Base-by-base conservation (phyloP, 64 coral and sea anemone genomes). In the Dendronephthya gigantea region DNA sequence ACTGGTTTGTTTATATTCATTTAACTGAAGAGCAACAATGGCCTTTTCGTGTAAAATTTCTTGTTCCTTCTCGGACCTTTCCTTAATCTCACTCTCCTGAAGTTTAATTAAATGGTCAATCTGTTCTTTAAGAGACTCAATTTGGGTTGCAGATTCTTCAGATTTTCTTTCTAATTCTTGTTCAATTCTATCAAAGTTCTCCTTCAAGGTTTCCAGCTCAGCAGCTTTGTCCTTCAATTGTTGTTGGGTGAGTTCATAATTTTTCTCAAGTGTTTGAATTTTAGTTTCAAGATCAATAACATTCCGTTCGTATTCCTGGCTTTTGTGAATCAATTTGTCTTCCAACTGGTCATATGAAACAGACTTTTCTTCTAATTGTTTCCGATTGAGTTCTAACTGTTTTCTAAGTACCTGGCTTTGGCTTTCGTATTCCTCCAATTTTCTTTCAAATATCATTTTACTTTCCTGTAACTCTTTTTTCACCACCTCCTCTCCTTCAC, bases 1-100 rank as follows among this genome's bases (percentile, higher is more conserved):
- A 82, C 87, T 81, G n/a, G 90, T 82, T 31, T 86, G 85, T 40
- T 43, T 82, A 23, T 62, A 37, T 33, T 59, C 82, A 13, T 62
- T 32, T 27, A 62, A 59, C 40, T 91, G 72, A 31, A 82, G 31
- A 40, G 84, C 91, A 6, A 69, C 85, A 25, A 30, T 68, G 31
- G 65, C n/a, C 47, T 89, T 36, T 27, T 89, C 92, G 23, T 68
- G 39, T 28, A 45, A 45, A 45, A 45, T 4, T 4, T 45, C 41
- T 59, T 48, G 31, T 48, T 45, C 41, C 41, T 50, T 35, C 22
- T 35, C 36, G 6, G 79, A 33, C 56, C 47, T 35, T 36, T 8
- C 86, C 29, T 88, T 43, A 12, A 33, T 35, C n/a, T 37, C 51
- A 27, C 23, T 8, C 27, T 68, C 51, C 69, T 85, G 38, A 45